phyloP scores from a whole-genome alignment of 2,113 vertebrate species.

The Chauna torquata region DNA sequence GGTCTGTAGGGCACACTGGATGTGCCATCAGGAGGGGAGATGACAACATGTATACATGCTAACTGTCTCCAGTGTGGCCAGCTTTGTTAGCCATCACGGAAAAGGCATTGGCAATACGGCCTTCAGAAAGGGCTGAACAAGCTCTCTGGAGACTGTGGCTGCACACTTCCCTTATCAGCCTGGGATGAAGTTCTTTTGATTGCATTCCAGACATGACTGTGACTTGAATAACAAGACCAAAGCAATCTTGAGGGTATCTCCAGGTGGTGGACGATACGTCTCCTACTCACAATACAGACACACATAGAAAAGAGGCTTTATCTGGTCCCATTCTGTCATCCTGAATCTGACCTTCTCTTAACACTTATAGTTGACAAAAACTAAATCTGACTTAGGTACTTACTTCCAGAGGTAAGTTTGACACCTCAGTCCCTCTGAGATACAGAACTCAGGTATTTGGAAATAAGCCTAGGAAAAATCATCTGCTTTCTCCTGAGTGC shows the following conservation, averaged over 20 bases:
- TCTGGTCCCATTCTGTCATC: slow-evolving; percentile 60
- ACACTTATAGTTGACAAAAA: slow-evolving; percentile 13
- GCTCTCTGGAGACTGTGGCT: neutral
- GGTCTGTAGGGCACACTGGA: neutral
- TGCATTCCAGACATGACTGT: neutral
- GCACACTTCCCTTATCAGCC: neutral
- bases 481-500: neutral
- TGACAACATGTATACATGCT: accelerated
- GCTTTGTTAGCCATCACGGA: neutral
- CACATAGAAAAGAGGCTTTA: neutral
- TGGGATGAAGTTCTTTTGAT: neutral
- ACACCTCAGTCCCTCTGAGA: slow-evolving; percentile 51
- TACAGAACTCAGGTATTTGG: slow-evolving; percentile 2
- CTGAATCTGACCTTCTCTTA: slow-evolving; percentile 11
- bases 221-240: neutral
- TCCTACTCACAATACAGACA: neutral
- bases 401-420: neutral
- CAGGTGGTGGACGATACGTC: neutral
- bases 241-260: neutral
- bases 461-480: slow-evolving; percentile 54
- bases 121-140: neutral
- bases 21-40: accelerated
- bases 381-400: slow-evolving; percentile 11
- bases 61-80: accelerated
- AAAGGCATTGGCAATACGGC: accelerated